Evolutionary conservation across 2,888 invertebrate genomes (phyloP), one percentile per base, ranked within the genome.

Genomic region (Tridacna gigas): DNA sequence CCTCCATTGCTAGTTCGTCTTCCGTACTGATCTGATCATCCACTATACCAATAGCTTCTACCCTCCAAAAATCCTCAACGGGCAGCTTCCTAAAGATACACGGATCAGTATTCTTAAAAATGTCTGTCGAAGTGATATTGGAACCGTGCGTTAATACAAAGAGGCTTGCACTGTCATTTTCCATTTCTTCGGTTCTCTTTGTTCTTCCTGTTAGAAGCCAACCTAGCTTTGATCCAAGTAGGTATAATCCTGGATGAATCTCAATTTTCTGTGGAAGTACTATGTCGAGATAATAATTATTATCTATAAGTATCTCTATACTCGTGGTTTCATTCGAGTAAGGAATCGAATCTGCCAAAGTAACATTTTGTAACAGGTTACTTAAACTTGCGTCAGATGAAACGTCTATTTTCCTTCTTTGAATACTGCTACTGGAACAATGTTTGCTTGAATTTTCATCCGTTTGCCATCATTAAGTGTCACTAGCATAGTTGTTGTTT

Each of bases 251-350:
- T 22, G 4, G 74, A 22, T 76, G 37, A 48, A 77, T 37, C 56
- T 77, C 73, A 25, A 77, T 73, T 45, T 60, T 77, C 51, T 80
- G 28, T 45, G 47, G 20, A 13, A 77, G 51, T n/a, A 77, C 45
- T n/a, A 81, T 71, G 56, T 81, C 81, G 20, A 81, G 37, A 66
- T 81, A 81, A 26, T 74, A 73, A 51, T 81, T 65, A 73, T 81
- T 77, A 25, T 77, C 81, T 56, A 81, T 77, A 0, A 77, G 56
- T 7, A 81, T 5, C 48, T 81, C 81, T 13, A 77, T 26, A 12
- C 71, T n/a, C n/a, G n/a, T n/a, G n/a, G n/a, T 47, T 28, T 80
- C 65, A 60, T 13, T 61, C 63, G 51, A 47, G 5, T 4, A 51
- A 12, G 71, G 71, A 9, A 77, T 73, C 13, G 56, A 69, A 71